phyloP scores from a whole-genome alignment of 1,140 invertebrate species.

The Drosophila hydei region DNA sequence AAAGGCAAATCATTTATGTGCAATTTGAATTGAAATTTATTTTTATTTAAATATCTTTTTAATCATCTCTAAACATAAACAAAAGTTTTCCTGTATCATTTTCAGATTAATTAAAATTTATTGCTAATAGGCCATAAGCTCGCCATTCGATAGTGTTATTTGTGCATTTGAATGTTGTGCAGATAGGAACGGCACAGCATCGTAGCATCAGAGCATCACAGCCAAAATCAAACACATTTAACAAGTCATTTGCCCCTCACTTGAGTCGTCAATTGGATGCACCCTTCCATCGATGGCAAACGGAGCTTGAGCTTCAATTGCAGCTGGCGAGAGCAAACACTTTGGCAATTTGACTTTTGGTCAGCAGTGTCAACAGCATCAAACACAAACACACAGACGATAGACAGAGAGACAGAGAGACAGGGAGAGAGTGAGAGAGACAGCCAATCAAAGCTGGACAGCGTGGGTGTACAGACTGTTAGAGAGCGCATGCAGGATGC shows the following conservation, averaged over 20 bases:
- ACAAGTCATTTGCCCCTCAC: slow-evolving; percentile 61
- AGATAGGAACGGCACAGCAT: slow-evolving; percentile 4
- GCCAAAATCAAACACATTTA: slow-evolving; percentile 72
- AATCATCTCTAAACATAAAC: too few relatives aligned
- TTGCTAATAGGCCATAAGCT: too few relatives aligned
- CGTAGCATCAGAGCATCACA: slow-evolving; percentile 1
- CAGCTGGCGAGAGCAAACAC: slow-evolving; percentile 71
- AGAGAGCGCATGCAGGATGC: slow-evolving; percentile 14
- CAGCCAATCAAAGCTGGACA: slow-evolving; percentile 1
- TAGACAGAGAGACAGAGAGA: slow-evolving; percentile 4
- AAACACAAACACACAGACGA: slow-evolving; percentile 32
- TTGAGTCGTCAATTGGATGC: slow-evolving; percentile 46
- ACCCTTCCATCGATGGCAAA: slow-evolving; percentile 25
- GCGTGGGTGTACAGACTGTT: slow-evolving; percentile 2
- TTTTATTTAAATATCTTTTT: too few relatives aligned
- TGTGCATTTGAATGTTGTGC: slow-evolving; percentile 5
- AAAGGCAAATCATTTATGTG: too few relatives aligned
- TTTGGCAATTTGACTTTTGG: slow-evolving; percentile 80
- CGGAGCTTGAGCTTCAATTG: slow-evolving; percentile 42
- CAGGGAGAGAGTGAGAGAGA: background rate
- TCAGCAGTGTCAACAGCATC: slow-evolving; percentile 74
- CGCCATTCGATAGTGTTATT: background rate
- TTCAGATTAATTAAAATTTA: too few relatives aligned
- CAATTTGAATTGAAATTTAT: too few relatives aligned
- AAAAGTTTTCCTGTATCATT: too few relatives aligned